These are phyloP conservation scores for Cheirogaleus major DNA, from an alignment of 2,797 vertebrate species.

Conservation along the genomic window DNA sequence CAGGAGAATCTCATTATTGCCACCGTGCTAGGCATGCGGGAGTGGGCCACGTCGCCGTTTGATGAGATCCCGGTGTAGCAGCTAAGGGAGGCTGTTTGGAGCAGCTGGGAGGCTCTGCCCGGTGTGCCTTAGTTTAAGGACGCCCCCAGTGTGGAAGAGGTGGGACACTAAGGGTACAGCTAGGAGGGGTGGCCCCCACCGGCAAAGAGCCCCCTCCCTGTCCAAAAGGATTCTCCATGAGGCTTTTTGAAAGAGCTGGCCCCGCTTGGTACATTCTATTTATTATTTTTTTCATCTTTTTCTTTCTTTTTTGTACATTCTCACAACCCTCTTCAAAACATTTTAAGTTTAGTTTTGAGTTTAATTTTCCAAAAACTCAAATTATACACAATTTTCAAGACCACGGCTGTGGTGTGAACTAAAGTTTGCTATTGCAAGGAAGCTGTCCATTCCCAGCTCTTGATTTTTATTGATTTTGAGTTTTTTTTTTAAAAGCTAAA, in stretches of 20 bases:
- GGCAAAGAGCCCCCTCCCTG: rapidly evolving
- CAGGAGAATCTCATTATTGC: slow-evolving; percentile 41
- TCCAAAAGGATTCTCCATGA: background rate
- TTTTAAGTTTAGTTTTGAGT: too few relatives aligned
- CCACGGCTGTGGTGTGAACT: background rate
- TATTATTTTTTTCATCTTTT: too few relatives aligned
- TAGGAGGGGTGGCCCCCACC: rapidly evolving
- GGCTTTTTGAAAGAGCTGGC: background rate
- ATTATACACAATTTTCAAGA: background rate
- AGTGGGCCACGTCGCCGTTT: rapidly evolving
- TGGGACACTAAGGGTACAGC: too few relatives aligned
- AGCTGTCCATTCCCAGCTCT: background rate
- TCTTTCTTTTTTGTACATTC: too few relatives aligned
- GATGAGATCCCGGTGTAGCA: background rate
- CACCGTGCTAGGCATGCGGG: background rate
- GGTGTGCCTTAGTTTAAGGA: background rate
- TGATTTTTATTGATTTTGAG: background rate
- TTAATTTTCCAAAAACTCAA: background rate
- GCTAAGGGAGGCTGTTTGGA: background rate
- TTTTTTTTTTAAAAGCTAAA: background rate
- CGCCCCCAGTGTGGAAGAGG: background rate
- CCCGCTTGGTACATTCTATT: background rate
- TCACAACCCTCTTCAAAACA: too few relatives aligned
- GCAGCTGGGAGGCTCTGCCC: rapidly evolving
- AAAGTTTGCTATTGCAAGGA: background rate